Conservation (phyloP, 2,113 vertebrate genomes). For the Brachirus orientalis region DNA sequence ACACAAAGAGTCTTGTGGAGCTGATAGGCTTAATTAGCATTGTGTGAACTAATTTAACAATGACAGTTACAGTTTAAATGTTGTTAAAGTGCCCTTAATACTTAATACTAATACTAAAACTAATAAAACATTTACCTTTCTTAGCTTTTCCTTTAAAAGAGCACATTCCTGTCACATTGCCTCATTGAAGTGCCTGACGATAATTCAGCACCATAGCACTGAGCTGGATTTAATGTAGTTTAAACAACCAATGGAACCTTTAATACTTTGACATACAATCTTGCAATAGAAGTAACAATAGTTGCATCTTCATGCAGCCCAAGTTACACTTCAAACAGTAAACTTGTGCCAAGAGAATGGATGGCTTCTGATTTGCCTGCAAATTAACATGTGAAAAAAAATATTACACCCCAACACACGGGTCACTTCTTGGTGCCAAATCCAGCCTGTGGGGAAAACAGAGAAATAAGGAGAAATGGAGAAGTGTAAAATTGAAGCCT, state of each 20-base stretch:
- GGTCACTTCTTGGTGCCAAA: constrained; percentile 26
- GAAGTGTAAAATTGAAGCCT: constrained; percentile 32
- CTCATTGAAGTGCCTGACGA: too few relatives aligned
- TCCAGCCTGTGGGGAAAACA: neutral
- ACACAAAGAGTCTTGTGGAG: too few relatives aligned
- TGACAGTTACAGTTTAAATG: too few relatives aligned
- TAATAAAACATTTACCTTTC: too few relatives aligned
- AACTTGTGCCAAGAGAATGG: constrained; percentile 13
- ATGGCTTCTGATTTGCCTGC: constrained; percentile 14
- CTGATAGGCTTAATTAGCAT: too few relatives aligned
- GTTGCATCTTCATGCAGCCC: neutral
- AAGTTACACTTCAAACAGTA: constrained; percentile 17
- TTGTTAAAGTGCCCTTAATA: too few relatives aligned
- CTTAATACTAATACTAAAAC: too few relatives aligned
- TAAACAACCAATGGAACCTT: neutral
- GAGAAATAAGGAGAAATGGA: neutral
- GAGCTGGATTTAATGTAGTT: too few relatives aligned
- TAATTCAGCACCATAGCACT: too few relatives aligned
- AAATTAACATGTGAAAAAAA: constrained; percentile 46
- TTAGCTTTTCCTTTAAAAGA: too few relatives aligned
- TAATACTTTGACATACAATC: constrained; percentile 3
- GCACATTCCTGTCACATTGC: too few relatives aligned
- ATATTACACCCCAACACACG: constrained; percentile 1
- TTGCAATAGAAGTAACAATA: neutral
- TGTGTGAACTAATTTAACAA: too few relatives aligned